Conservation (phyloP, 1,140 invertebrate genomes). For the Magallana angulata region DNA sequence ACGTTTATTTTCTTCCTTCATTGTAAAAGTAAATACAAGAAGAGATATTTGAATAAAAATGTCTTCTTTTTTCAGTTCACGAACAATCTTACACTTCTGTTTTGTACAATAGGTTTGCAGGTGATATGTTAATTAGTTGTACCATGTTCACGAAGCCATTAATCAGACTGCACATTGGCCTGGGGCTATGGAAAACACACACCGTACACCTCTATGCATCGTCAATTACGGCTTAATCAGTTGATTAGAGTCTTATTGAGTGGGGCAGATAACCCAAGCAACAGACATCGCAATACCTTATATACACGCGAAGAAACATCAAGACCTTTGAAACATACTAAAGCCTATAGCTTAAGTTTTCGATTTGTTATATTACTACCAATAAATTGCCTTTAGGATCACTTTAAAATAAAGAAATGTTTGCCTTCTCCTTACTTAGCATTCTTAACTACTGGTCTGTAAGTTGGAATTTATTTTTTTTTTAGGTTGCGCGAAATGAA, state of each 20-base stretch:
- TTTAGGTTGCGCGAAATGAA: too few species aligned
- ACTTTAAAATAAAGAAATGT: too few species aligned
- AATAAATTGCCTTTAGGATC: too few species aligned
- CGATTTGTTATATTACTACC: too few species aligned
- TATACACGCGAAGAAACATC: background rate
- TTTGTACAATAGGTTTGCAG: conserved; percentile 23
- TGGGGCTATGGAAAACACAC: conserved; percentile 2
- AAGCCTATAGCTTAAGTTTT: too few species aligned
- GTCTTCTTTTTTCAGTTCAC: background rate
- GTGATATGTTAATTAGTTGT: conserved; percentile 11
- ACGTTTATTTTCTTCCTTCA: too few species aligned
- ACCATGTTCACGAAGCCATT: conserved; percentile 10
- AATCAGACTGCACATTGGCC: background rate
- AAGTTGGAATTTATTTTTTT: too few species aligned
- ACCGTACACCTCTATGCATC: background rate
- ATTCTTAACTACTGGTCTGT: too few species aligned
- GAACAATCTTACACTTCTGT: conserved; percentile 9
- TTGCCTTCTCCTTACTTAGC: too few species aligned
- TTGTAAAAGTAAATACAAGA: too few species aligned
- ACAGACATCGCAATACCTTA: conserved; percentile 9
- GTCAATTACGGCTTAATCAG: conserved; percentile 3
- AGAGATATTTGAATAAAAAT: too few species aligned
- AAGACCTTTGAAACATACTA: background rate
- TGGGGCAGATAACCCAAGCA: background rate
- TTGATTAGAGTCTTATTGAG: conserved; percentile 21